Evolutionary conservation across 2,888 invertebrate species (phyloP), one percentile per base, ranked within the genome.

Genomic region (Trichogramma dendrolimi): DNA sequence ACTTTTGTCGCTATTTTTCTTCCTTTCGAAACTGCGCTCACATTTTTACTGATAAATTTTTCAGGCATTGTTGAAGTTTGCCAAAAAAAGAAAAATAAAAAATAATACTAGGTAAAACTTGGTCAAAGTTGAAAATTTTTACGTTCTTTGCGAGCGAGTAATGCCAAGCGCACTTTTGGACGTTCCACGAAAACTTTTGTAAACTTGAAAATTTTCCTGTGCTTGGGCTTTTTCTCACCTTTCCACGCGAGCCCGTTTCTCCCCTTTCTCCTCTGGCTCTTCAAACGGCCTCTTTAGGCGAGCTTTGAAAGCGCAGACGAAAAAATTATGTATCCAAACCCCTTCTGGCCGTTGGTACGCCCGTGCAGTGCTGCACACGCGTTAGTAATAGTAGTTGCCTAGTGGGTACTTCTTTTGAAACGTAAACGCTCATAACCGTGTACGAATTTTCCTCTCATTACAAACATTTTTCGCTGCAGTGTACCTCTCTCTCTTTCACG

Each of bases 371-470:
- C 55, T 55, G 50, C 58, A 50, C 56, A 55, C 44, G 52, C 38
- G 50, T 43, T 11, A 27, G 50, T 14, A 27, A 27, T 27, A 27
- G 2, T 2, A 27, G 27, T 27, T 27, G 27, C 27, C 27, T 27
- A 2, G 27, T 27, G 27, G 27, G 27, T 27, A 27, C 27, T 27
- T 44, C 43, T 53, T 58, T 58, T 61, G 42, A 60, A 54, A 43
- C 43, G 54, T 63, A 63, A 63, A 54, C 58, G 60, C 46, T 27
- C 44, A 40, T 57, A 49, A 49, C 51, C 27, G 27, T 41, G 8
- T 46, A 53, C 60, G 63, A 60, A 57, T 60, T 60, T 27, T 57
- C 42, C 57, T 57, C 63, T 63, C 60, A 57, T 60, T 63, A 60
- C 63, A 63, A 63, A 60, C 60, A 63, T 63, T 63, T 60, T 63